A percentile compares a stretch with the other conserved stretches of the same genome.
phyloP scores from a whole-genome alignment of 1,140 invertebrate species.

The Paracyclopina nana region DNA sequence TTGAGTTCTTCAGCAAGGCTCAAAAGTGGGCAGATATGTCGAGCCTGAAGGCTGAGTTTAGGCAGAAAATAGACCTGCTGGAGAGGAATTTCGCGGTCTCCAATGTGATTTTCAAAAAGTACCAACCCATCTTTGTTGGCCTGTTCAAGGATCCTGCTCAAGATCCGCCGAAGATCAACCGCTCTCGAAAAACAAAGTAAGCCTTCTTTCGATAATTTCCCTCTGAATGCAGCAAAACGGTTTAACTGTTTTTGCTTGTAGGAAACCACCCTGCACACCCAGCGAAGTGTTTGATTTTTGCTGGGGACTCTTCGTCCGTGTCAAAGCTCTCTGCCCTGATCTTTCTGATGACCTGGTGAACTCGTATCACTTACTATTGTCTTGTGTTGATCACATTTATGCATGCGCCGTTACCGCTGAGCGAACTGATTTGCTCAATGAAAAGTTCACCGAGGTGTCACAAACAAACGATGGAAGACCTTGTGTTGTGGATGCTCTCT shows the following conservation, averaged over 20 bases:
- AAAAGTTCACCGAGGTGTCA: not conserved
- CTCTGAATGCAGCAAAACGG: not conserved
- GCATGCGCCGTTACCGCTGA: constrained; percentile 58
- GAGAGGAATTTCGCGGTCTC: constrained; percentile 87
- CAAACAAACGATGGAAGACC: not conserved
- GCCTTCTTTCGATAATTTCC: not conserved
- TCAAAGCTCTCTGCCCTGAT: constrained; percentile 61
- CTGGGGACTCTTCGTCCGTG: constrained; percentile 77
- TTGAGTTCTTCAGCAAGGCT: constrained; percentile 88
- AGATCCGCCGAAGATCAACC: constrained; percentile 34
- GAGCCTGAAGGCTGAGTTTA: constrained; percentile 58
- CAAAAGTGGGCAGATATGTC: constrained; percentile 92
- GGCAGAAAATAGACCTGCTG: constrained; percentile 59
- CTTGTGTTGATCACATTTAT: constrained; percentile 75
- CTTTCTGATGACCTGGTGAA: constrained; percentile 81
- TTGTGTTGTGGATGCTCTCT: constrained; percentile 53
- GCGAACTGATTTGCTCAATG: constrained; percentile 62
- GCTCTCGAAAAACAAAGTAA: not conserved
- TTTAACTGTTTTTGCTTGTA: constrained; percentile 12
- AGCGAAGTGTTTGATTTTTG: constrained; percentile 72
- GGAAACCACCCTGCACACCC: constrained; percentile 42
- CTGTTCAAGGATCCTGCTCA: constrained; percentile 49
- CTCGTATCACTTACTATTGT: constrained; percentile 73
- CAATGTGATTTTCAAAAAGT: constrained; percentile 81
- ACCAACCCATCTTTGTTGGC: constrained; percentile 62